Evolutionary conservation across 2,888 invertebrate species (phyloP).

Genomic region (Sympetrum striolatum): DNA sequence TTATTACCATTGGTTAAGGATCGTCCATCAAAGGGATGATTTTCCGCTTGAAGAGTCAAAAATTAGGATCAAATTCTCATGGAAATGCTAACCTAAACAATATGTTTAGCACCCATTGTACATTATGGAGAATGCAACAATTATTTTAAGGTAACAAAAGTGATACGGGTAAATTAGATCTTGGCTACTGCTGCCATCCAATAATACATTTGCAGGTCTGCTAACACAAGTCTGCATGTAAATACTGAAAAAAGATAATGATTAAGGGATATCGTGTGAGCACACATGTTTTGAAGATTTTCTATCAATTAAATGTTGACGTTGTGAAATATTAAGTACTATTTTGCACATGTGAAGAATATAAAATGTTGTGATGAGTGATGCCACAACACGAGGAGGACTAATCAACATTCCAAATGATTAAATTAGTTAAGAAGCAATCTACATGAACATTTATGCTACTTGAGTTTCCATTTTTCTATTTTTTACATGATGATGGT

Average conservation of each 20-base stretch:
- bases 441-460: slow-evolving; percentile 5
- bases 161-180: slow-evolving; percentile 32
- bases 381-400: neutral
- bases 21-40: neutral
- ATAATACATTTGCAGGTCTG: slow-evolving; percentile 11
- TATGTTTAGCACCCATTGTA: neutral
- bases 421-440: neutral
- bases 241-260: neutral
- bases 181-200: slow-evolving; percentile 39
- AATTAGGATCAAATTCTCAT: neutral
- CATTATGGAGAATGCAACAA: neutral
- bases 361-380: slow-evolving; percentile 5
- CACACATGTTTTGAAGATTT: slow-evolving; percentile 33
- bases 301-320: slow-evolving; percentile 18
- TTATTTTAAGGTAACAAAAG: slow-evolving; percentile 1
- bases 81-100: neutral
- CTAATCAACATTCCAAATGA: neutral
- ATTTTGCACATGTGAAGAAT: slow-evolving; percentile 25
- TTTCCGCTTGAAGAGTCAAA: too few species aligned
- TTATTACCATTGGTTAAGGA: too few species aligned
- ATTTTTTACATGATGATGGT: slow-evolving; percentile 25
- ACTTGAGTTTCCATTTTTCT: slow-evolving; percentile 20
- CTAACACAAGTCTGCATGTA: slow-evolving; percentile 6
- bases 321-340: slow-evolving; percentile 20
- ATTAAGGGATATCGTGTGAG: neutral